Evolutionary conservation across 2,888 invertebrate genomes (phyloP), one percentile per base, ranked within the genome.

Genomic region (Hydrotaea cyrtoneurina): DNA sequence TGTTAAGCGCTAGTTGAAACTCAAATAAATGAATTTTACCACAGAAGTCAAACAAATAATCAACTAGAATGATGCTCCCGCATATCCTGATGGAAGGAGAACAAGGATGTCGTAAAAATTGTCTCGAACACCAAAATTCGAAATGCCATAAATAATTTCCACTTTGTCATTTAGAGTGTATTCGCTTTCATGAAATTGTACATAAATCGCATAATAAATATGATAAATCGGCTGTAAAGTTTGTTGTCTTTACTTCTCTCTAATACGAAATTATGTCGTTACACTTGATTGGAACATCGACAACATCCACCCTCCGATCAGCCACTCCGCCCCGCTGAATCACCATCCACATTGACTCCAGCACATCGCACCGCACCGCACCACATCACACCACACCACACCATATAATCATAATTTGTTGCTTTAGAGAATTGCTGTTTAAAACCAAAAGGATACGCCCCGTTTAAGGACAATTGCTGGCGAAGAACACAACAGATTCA

Each of bases 161-260:
- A 46, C 69, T 21, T 69, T 46, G 69, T 69, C 72, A 46, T 75
- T 46, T 80, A 73, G 76, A 64, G 88, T 83, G 84, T 78, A 88
- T 89, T 88, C 87, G 87, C 87, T 87, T 90, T 88, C 87, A 88
- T 17, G n/a, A 39, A 89, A 88, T 88, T 89, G 87, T 88, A 88
- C 88, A 89, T 88, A 89, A 89, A 91, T 88, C 87, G 87, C 88
- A 88, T 87, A 88, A 91, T 92, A 91, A 90, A 91, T 88, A 91
- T 91, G 91, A 91, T 91, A 90, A 91, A 92, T 91, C 89, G 89
- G 86, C 84, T 86, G 88, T 86, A 87, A 89, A 89, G 88, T 89
- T 88, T 87, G 74, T 86, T 86, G 31, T 81, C 80, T 36, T 17
- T 21, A 23, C 23, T 46, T 23, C 15, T 13, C 23, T 43, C 69